Base-by-base conservation (phyloP, 2,888 invertebrate species). In the Lycia hirtaria region DNA sequence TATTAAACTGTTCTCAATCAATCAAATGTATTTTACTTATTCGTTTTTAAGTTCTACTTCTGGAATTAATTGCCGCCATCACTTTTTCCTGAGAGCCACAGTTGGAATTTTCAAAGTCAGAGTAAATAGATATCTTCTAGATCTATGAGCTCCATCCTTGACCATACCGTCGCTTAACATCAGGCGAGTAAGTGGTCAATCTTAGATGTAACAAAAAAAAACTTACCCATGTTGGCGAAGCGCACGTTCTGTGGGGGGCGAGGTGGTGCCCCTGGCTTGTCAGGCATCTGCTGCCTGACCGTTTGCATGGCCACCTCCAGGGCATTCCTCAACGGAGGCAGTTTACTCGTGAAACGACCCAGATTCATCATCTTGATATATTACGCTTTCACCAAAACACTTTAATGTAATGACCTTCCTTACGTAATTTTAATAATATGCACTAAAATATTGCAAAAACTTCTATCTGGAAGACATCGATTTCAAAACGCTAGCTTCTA, bases 291-390 rank as follows among this genome's bases (percentile, higher is more conserved):
- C 78, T 97, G 96, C 71, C 96, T 93, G 43, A 96, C 93, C 15
- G 96, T 96, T 85, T 97, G 97, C 94, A 96, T 95, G 19, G 96
- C 96, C 65, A 97, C 97, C 79, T 96, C 96, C 75, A 96, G 80
- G 35, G 96, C 95, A 79, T 96, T 96, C 78, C 94, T 94, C 62
- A 96, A 76, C 30, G 96, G 95, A 43, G 96, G 95, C 72, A 97
- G 80, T 75, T 93, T 94, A 30, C 57, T 58, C 30, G 57, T 58
- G 69, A 95, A 93, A 60, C 94, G 93, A 30, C 94, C 93, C 56
- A 92, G 65, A 62, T 91, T 87, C 51, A 88, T 80, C 85, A 85
- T 89, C 49, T 75, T 57, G 22, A 44, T 62, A 55, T 54, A 37
- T 41, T 53, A 48, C 40, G 32, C 56, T 55, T 45, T 45, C 38